Evolutionary conservation across 2,113 vertebrate genomes (phyloP).

Genomic region (Lichenostomus cassidix): DNA sequence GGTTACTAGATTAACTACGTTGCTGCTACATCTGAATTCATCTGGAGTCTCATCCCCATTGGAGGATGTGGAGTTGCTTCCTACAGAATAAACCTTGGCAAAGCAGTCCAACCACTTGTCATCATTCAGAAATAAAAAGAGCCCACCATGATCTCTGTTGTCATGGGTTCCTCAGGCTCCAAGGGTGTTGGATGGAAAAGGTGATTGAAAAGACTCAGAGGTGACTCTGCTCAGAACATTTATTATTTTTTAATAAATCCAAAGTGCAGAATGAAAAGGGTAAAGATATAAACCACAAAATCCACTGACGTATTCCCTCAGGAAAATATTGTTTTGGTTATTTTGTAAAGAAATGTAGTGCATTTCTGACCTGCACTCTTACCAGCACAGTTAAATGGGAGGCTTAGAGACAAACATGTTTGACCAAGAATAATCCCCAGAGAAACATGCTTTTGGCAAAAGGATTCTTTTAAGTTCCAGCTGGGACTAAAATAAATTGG

Average conservation of each 20-base stretch:
- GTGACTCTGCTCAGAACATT: background rate
- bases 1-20: background rate
- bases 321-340: background rate
- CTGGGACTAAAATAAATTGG: background rate
- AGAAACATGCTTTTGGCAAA: background rate
- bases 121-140: background rate
- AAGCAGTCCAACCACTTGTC: background rate
- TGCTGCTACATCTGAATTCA: background rate
- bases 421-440: background rate
- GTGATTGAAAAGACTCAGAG: background rate
- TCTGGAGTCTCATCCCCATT: background rate
- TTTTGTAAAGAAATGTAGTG: background rate
- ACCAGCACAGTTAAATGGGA: background rate
- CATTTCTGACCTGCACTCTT: background rate
- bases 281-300: background rate
- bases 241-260: background rate
- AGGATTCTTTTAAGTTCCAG: background rate
- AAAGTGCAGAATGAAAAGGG: background rate
- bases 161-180: accelerated
- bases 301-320: background rate
- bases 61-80: background rate
- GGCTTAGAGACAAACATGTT: background rate
- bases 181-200: background rate
- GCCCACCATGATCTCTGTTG: background rate
- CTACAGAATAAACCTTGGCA: background rate